Percentiles rank a stretch among this genome's conserved stretches.
Evolutionary conservation across 2,888 invertebrate species (phyloP).

Genomic region (Stictocephala bisonia): DNA sequence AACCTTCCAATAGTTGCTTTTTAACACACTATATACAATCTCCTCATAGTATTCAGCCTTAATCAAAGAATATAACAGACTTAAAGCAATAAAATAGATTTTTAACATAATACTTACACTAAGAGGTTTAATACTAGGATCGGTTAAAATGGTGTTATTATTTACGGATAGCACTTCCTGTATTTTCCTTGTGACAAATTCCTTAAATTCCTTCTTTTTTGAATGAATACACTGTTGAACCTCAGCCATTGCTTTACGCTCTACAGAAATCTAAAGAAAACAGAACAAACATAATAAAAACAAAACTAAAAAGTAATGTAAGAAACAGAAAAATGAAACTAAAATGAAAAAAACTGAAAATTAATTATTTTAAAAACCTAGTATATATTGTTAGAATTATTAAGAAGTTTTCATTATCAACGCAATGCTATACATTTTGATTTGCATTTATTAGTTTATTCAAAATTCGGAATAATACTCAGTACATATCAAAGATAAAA

Average conservation of each 20-base stretch:
- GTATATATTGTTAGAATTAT: background rate
- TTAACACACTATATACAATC: too few species aligned
- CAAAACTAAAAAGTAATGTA: background rate
- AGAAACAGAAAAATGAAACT: background rate
- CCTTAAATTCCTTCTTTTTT: constrained; percentile 33
- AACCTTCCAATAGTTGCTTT: too few species aligned
- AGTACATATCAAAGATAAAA: too few species aligned
- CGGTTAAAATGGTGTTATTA: constrained; percentile 21
- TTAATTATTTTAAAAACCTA: background rate
- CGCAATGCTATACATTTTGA: too few species aligned
- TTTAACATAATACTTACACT: constrained; percentile 30
- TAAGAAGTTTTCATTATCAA: too few species aligned
- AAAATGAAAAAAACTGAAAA: constrained; percentile 4
- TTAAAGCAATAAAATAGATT: background rate
- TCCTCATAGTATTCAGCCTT: too few species aligned
- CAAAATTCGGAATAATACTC: too few species aligned
- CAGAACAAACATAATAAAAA: constrained; percentile 10
- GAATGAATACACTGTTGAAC: constrained; percentile 10
- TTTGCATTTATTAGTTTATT: too few species aligned
- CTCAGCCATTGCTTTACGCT: constrained; percentile 29
- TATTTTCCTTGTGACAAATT: constrained; percentile 21
- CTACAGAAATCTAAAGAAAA: constrained; percentile 21
- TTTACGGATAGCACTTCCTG: constrained; percentile 25
- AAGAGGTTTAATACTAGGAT: constrained; percentile 29
- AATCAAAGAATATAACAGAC: background rate